Percentiles rank a stretch among this genome's conserved stretches.
phyloP scores from a whole-genome alignment of 2,888 invertebrate genomes.

The Abrostola tripartita region DNA sequence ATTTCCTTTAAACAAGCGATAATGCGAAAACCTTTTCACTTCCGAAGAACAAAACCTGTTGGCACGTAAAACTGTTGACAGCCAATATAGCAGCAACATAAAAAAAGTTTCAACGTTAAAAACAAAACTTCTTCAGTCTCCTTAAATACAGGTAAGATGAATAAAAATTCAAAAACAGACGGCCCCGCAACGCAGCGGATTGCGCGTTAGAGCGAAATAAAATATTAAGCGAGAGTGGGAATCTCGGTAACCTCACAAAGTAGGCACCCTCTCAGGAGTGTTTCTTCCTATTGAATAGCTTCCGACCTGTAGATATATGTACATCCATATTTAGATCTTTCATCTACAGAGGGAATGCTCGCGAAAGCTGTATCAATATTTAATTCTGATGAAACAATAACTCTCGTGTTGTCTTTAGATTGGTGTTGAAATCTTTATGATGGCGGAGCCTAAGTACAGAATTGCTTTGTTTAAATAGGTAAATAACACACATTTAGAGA shows the following conservation, averaged over 20 bases:
- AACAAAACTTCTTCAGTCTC: slow-evolving; percentile 30
- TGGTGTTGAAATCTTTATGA: slow-evolving; percentile 22
- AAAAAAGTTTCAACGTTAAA: slow-evolving; percentile 26
- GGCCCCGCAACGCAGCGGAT: slow-evolving; percentile 60
- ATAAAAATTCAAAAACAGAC: slow-evolving; percentile 49
- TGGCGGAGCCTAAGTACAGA: slow-evolving; percentile 1
- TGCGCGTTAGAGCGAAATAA: slow-evolving; percentile 75
- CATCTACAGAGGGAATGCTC: slow-evolving; percentile 43
- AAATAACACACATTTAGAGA: neutral
- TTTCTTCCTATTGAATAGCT: slow-evolving; percentile 67
- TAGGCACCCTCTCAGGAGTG: slow-evolving; percentile 58
- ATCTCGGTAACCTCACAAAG: slow-evolving; percentile 70
- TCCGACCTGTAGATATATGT: slow-evolving; percentile 33
- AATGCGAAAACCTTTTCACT: slow-evolving; percentile 10
- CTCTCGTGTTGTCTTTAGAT: slow-evolving; percentile 24
- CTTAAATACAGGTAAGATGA: slow-evolving; percentile 42
- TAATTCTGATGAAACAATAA: slow-evolving; percentile 51
- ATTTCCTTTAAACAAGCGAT: neutral
- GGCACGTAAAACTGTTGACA: slow-evolving; percentile 25
- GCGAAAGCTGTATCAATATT: slow-evolving; percentile 49
- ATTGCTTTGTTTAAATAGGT: neutral
- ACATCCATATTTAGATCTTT: slow-evolving; percentile 46
- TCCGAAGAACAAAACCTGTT: slow-evolving; percentile 19
- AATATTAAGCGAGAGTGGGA: slow-evolving; percentile 74
- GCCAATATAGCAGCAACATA: slow-evolving; percentile 34